These are phyloP conservation scores for Piliocolobus tephrosceles DNA, from an alignment of 2,113 vertebrate genomes.

Conservation along the genomic window DNA sequence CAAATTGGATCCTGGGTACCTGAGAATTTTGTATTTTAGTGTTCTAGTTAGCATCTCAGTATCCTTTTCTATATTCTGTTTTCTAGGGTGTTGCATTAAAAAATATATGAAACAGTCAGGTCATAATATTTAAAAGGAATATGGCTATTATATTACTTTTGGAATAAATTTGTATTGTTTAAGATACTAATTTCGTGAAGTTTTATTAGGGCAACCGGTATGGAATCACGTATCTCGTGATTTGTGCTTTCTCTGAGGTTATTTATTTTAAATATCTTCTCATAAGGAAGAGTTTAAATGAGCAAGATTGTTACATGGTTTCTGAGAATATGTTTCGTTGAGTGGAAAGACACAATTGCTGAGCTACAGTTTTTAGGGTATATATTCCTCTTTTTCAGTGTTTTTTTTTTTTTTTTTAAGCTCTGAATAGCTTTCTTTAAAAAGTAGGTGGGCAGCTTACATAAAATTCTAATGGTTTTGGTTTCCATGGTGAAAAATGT, in stretches of 20 bases:
- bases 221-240: not conserved
- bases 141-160: not conserved
- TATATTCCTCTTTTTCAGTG: not conserved
- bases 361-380: not conserved
- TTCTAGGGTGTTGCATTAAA: not conserved
- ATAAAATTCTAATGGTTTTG: not conserved
- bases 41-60: not conserved
- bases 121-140: not conserved
- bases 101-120: not conserved
- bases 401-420: not conserved
- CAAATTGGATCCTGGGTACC: not conserved
- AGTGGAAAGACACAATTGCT: not conserved
- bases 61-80: not conserved
- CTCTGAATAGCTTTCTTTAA: too few species aligned
- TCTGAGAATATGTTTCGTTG: constrained; percentile 31
- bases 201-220: not conserved
- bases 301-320: not conserved
- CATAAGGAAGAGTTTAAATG: constrained; percentile 23
- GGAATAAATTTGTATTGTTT: not conserved
- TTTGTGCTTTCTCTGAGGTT: not conserved
- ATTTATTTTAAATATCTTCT: constrained; percentile 17
- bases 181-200: not conserved
- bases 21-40: not conserved
- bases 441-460: not conserved
- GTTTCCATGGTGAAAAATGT: constrained; percentile 56